Evolutionary conservation across 64 coral and sea anemone species (phyloP).

Genomic region (Pachyseris speciosa): DNA sequence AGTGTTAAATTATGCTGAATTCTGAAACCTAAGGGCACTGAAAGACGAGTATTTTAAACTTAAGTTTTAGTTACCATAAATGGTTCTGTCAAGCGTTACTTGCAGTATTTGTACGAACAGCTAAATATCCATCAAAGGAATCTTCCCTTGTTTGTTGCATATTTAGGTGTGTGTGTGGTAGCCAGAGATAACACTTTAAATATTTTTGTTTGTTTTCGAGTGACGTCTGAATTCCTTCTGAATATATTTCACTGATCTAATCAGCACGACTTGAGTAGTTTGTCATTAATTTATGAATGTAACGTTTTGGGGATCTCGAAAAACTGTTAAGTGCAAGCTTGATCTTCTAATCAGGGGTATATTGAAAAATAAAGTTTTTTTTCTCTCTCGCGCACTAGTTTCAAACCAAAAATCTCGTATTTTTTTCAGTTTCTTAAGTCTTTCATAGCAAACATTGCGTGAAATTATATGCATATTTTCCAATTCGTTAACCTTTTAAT

Average conservation of each 20-base stretch:
- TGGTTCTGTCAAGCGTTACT: neutral
- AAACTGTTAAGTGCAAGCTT: neutral
- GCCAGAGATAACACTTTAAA: neutral
- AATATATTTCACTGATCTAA: neutral
- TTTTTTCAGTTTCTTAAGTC: neutral
- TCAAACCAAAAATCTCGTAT: neutral
- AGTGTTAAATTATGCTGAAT: neutral
- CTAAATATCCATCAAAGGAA: neutral
- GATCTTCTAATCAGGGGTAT: neutral
- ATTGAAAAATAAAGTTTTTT: neutral
- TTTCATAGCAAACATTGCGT: neutral
- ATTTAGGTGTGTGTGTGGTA: neutral
- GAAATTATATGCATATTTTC: neutral
- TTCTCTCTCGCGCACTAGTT: neutral
- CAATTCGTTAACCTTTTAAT: neutral
- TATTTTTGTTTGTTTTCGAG: neutral
- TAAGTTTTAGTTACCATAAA: too few species aligned
- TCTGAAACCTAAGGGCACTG: neutral
- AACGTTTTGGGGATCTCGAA: too few species aligned
- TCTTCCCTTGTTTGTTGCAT: neutral
- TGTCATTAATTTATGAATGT: too few species aligned
- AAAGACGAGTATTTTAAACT: neutral
- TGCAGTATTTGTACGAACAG: neutral
- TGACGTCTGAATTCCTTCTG: constrained; percentile 10
- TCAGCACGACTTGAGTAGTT: too few species aligned